A percentile compares a stretch with the other conserved stretches of the same genome.
Evolutionary conservation across 2,797 vertebrate species (phyloP).

Genomic region (Pygocentrus nattereri): DNA sequence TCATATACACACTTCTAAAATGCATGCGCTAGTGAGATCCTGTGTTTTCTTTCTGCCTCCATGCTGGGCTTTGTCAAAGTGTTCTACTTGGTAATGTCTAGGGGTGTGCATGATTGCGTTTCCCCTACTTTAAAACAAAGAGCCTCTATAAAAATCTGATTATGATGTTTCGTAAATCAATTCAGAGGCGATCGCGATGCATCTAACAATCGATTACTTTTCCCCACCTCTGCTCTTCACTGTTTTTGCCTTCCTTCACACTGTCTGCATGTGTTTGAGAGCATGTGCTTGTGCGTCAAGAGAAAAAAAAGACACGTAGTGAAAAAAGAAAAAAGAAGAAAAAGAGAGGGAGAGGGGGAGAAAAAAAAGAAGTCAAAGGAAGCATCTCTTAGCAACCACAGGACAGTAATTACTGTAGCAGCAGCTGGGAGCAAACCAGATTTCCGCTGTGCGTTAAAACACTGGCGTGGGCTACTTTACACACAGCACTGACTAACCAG

Average conservation of each 20-base stretch:
- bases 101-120: no score
- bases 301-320: slow-evolving; percentile 68
- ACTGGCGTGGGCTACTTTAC: slow-evolving; percentile 89
- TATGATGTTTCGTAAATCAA: no score
- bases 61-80: no score
- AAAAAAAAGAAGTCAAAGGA: slow-evolving; percentile 80
- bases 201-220: no score
- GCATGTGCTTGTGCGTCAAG: slow-evolving; percentile 38
- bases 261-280: slow-evolving; percentile 32
- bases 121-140: no score
- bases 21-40: no score
- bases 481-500: slow-evolving; percentile 67
- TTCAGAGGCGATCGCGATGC: no score
- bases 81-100: no score
- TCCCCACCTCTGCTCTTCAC: slow-evolving; percentile 55
- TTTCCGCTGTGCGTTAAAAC: slow-evolving; percentile 93
- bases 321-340: slow-evolving; percentile 74
- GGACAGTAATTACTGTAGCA: slow-evolving; percentile 95
- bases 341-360: slow-evolving; percentile 46
- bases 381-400: slow-evolving; percentile 94
- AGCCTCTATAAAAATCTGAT: no score
- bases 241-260: slow-evolving; percentile 69
- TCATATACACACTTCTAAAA: no score
- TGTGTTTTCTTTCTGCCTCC: no score
- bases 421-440: slow-evolving; percentile 92